These are phyloP conservation scores for Pteropus alecto DNA, from an alignment of 2,113 vertebrate genomes.

Conservation along the genomic window DNA sequence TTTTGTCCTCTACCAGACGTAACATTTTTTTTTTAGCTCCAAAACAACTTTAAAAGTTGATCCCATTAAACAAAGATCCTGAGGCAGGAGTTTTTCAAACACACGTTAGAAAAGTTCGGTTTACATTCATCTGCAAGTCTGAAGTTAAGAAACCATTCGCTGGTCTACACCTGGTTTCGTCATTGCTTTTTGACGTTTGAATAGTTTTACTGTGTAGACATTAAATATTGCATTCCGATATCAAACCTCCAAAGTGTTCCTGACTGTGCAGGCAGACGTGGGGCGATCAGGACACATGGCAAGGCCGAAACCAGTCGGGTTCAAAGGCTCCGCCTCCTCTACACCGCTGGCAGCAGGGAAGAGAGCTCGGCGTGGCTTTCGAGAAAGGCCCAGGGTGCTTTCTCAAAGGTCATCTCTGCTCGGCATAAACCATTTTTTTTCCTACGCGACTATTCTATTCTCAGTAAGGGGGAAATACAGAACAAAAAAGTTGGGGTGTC, in stretches of 20 bases:
- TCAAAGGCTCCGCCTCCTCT: not conserved
- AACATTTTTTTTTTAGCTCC: not conserved
- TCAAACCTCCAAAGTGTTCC: slow-evolving; percentile 20
- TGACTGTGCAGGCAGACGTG: not conserved
- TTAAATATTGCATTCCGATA: slow-evolving; percentile 54
- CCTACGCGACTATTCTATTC: not conserved
- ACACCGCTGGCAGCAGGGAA: not conserved
- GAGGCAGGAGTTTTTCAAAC: not conserved
- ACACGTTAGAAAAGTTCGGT: not conserved
- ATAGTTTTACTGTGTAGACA: slow-evolving; percentile 51
- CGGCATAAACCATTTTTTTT: not conserved
- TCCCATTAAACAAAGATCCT: not conserved
- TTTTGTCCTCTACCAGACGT: not conserved
- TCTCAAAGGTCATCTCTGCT: not conserved
- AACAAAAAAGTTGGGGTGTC: not conserved
- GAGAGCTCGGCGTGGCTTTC: not conserved
- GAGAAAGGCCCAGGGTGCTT: not conserved
- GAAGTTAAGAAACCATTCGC: not conserved
- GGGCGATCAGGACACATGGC: not conserved
- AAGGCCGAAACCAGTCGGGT: not conserved
- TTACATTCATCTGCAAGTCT: not conserved
- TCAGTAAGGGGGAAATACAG: not conserved
- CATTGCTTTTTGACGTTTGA: not conserved
- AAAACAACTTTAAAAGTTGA: not conserved
- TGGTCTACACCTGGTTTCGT: slow-evolving; percentile 31